phyloP scores from a whole-genome alignment of 2,888 invertebrate genomes.

The Calliscelio sp. region DNA sequence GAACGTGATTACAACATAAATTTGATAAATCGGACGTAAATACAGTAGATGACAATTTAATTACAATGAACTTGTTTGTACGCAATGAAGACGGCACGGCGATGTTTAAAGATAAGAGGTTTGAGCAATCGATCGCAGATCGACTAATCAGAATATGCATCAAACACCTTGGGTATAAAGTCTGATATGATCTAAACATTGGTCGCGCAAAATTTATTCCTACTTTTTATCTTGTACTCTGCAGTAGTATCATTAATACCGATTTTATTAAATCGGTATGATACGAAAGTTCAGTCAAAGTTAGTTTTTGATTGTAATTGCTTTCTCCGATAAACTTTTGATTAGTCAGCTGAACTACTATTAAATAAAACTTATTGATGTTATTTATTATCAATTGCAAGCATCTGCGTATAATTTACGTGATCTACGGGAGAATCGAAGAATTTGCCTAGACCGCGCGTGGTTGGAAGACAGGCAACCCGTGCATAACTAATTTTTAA shows the following conservation, averaged over 20 bases:
- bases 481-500: constrained; percentile 31
- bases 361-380: background rate
- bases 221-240: constrained; percentile 21
- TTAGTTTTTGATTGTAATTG: background rate
- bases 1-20: constrained; percentile 15
- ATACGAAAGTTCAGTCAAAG: background rate
- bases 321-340: background rate
- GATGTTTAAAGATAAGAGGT: constrained; percentile 58
- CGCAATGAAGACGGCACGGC: constrained; percentile 51
- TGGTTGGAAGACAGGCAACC: constrained; percentile 30
- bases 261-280: constrained; percentile 48
- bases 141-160: constrained; percentile 64
- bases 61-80: constrained; percentile 57
- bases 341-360: background rate
- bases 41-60: constrained; percentile 67
- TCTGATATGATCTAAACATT: constrained; percentile 59
- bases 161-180: constrained; percentile 49
- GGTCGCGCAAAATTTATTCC: constrained; percentile 13
- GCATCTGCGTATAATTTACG: background rate
- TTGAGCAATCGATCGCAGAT: constrained; percentile 61
- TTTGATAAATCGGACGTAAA: constrained; percentile 55
- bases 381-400: background rate
- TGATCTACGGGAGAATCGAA: background rate
- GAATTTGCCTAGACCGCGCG: background rate
- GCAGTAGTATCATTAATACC: no score